Evolutionary conservation across 2,888 invertebrate genomes (phyloP).

Genomic region (Eretmocerus hayati): DNA sequence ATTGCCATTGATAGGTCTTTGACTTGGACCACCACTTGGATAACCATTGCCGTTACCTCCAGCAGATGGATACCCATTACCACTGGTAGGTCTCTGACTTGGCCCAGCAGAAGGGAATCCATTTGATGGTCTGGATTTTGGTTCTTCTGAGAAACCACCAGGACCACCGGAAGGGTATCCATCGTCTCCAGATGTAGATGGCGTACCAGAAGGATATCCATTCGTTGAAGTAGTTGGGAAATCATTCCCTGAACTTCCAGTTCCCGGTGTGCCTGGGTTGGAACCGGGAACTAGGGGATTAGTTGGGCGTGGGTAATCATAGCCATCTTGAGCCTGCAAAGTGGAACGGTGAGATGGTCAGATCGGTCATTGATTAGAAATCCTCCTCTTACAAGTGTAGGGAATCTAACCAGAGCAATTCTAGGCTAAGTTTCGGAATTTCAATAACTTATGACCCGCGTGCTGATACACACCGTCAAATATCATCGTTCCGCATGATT

Average conservation of each 20-base stretch:
- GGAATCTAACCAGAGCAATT: no score
- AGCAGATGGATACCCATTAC: slow-evolving; percentile 6
- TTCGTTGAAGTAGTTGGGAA: slow-evolving; percentile 25
- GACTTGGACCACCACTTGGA: slow-evolving; percentile 19
- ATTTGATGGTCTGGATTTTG: slow-evolving; percentile 22
- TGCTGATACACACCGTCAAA: no score
- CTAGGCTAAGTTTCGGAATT: no score
- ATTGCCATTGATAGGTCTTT: slow-evolving; percentile 17
- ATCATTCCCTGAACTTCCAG: slow-evolving; percentile 26
- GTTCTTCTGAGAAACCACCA: slow-evolving; percentile 34
- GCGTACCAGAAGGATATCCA: slow-evolving; percentile 28
- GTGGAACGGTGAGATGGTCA: no score
- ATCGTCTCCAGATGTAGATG: slow-evolving; percentile 29
- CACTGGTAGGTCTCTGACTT: slow-evolving; percentile 15
- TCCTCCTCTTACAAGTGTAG: no score
- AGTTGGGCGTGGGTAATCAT: slow-evolving; percentile 66
- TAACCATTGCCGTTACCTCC: slow-evolving; percentile 13
- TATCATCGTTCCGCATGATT: no score
- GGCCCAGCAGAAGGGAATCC: slow-evolving; percentile 23
- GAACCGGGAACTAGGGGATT: slow-evolving; percentile 51
- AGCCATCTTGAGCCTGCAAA: slow-evolving; percentile 70
- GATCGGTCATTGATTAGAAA: no score
- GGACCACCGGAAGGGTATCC: slow-evolving; percentile 32
- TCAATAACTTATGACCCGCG: no score
- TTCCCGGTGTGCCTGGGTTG: slow-evolving; percentile 27